Base-by-base conservation (phyloP, 2,888 invertebrate species). In the Megamerina dolium region DNA sequence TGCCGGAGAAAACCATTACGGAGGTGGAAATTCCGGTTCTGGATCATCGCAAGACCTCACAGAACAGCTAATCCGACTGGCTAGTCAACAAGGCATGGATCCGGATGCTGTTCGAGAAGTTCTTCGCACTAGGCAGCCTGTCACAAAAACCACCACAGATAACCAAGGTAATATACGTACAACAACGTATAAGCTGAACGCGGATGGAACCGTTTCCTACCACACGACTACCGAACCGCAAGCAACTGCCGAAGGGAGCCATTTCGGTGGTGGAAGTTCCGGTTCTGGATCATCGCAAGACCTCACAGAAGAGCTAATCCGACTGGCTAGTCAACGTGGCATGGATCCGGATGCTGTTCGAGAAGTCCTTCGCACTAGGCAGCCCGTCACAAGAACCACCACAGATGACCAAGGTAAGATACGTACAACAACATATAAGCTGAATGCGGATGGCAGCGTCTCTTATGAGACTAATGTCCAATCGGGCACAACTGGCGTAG, bases 61-160 rank as follows among this genome's bases (percentile, higher is more conserved):
- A 8, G 47, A 47, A 2, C 41, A 50, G 17, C 6, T 42, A 9
- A 14, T 51, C 1, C 49, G 49, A 16, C 47, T 55, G 34, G 59
- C 61, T 12, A 43, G 49, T 6, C 41, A 42, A 8, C 41, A 55
- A 39, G 62, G 59, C 20, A 48, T 64, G 46, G 56, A 59, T 38
- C 47, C 54, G 16, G 35, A 43, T 3, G 51, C 45, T 3, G 35
- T 64, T 29, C 38, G 42, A 0, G 58, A 63, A 30, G 30, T 64
- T 16, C 51, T 65, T 52, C 48, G 52, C 1, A 59, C 53, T 9
- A 51, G 46, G n/a, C 43, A 56, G 29, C 64, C 64, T 12, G 56
- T 63, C 32, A 43, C 54, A 12, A 45, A 51, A 21, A 53, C 31
- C 18, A 48, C 53, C 4, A 49, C 36, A 4, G 45, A 56, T 29